Percentiles rank a stretch among this genome's conserved stretches.
These are phyloP conservation scores for Coregonus sp. DNA, from an alignment of 2,797 vertebrate species.

Conservation along the genomic window DNA sequence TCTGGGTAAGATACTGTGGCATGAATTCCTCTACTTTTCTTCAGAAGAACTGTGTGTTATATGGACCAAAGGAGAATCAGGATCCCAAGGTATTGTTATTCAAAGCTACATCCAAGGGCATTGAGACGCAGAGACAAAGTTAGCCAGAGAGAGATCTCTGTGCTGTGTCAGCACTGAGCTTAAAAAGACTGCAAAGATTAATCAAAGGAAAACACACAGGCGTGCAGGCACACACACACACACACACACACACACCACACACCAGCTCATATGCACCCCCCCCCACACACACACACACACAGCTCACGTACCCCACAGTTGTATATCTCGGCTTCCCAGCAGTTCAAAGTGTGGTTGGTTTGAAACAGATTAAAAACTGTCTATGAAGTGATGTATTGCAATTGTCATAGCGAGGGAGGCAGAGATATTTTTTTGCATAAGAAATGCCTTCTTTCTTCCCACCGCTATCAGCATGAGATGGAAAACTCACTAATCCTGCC, in stretches of 20 bases:
- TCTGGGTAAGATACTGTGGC: not conserved
- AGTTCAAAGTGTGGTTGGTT: slow-evolving; percentile 79
- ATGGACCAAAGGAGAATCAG: slow-evolving; percentile 56
- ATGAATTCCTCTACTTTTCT: not conserved
- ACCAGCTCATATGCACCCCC: slow-evolving; percentile 20
- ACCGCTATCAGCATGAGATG: slow-evolving; percentile 76
- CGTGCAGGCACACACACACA: slow-evolving; percentile 21
- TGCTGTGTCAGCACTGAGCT: slow-evolving; percentile 77
- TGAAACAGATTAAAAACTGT: slow-evolving; percentile 83
- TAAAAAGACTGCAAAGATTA: slow-evolving; percentile 78
- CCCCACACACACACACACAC: slow-evolving; percentile 32
- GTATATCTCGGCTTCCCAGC: slow-evolving; percentile 77
- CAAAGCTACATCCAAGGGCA: slow-evolving; percentile 75
- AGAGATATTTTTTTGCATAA: slow-evolving; percentile 75
- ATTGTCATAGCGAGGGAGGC: slow-evolving; percentile 76
- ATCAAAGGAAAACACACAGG: slow-evolving; percentile 75
- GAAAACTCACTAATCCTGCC: slow-evolving; percentile 78
- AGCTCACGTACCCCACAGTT: slow-evolving; percentile 52
- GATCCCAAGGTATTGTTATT: slow-evolving; percentile 69
- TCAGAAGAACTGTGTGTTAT: slow-evolving; percentile 41
- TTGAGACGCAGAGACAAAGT: slow-evolving; percentile 67
- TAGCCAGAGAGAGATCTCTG: slow-evolving; percentile 64
- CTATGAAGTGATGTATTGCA: slow-evolving; percentile 83
- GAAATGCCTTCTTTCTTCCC: slow-evolving; percentile 74
- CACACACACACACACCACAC: slow-evolving; percentile 41